phyloP scores from a whole-genome alignment of 2,113 vertebrate species.

The Mobula birostris region DNA sequence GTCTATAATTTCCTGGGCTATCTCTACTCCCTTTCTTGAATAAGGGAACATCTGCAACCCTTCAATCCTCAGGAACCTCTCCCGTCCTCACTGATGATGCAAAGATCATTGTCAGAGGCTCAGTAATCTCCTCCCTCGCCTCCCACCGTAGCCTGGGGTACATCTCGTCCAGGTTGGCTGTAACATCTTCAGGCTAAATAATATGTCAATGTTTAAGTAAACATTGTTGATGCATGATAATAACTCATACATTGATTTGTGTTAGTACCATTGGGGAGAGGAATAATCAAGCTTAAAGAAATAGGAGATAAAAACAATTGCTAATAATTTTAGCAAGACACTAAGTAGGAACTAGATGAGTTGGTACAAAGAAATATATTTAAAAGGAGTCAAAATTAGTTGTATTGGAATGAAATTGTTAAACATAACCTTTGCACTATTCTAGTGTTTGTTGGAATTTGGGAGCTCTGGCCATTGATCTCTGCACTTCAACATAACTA shows the following conservation, averaged over 20 bases:
- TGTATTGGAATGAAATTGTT: background rate
- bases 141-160: too few relatives aligned
- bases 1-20: too few relatives aligned
- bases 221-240: background rate
- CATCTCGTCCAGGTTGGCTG: background rate
- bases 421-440: background rate
- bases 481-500: background rate
- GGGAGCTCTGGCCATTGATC: background rate
- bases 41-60: too few relatives aligned
- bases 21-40: too few relatives aligned
- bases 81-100: too few relatives aligned
- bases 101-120: too few relatives aligned
- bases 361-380: background rate
- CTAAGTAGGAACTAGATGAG: background rate
- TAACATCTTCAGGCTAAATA: background rate
- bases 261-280: background rate
- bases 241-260: background rate
- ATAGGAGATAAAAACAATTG: background rate
- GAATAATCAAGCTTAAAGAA: background rate
- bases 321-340: background rate
- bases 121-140: too few relatives aligned
- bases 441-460: background rate
- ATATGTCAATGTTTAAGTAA: background rate
- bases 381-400: background rate
- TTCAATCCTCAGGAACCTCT: too few relatives aligned